Evolutionary conservation across 2,113 vertebrate species (phyloP), one percentile per base, ranked within the genome.

Genomic region (Ictalurus punctatus): DNA sequence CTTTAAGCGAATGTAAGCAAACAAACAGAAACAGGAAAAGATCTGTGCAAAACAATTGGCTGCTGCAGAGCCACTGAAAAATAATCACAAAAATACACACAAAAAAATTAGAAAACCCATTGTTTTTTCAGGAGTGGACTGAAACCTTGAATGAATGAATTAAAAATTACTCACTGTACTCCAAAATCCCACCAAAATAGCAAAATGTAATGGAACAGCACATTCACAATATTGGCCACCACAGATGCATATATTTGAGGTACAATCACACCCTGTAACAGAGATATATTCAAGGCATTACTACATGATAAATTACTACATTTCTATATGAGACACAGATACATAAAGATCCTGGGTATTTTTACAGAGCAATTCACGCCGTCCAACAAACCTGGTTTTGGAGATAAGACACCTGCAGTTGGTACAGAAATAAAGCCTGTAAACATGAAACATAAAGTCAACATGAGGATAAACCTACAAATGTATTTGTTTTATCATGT

Each of bases 341-440:
- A 58, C 61, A 67, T 54, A 65, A 17, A 48, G 10, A 27, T 79
- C 37, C 44, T 37, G 7, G 3, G 2, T 65, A 58, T 83, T 37
- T n/a, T 79, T 61, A 76, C 56, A 71, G 7, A 71, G 10, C 16
- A 85, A 16, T 37, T 83, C 81, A 82, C 0, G 17, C 21, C 2
- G 44, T 25, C 34, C 2, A 63, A n/a, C 91, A 27, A 94, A 98
- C 97, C 97, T 99, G 97, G 82, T 96, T 98, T 91, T 97, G 97
- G 84, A 99, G 95, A 88, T 98, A 98, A 85, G 96, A 96, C 4
- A 94, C 94, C 92, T 97, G 96, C 80, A 98, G 94, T 65, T 97
- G 94, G 93, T 97, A 95, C 4, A 99, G 91, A 91, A 97, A 98
- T 0, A 95, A 92, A 0, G 96, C 96, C 98, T 99, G 78, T 1